Conservation (phyloP, 2,888 invertebrate genomes). For the Dryomyza anilis region DNA sequence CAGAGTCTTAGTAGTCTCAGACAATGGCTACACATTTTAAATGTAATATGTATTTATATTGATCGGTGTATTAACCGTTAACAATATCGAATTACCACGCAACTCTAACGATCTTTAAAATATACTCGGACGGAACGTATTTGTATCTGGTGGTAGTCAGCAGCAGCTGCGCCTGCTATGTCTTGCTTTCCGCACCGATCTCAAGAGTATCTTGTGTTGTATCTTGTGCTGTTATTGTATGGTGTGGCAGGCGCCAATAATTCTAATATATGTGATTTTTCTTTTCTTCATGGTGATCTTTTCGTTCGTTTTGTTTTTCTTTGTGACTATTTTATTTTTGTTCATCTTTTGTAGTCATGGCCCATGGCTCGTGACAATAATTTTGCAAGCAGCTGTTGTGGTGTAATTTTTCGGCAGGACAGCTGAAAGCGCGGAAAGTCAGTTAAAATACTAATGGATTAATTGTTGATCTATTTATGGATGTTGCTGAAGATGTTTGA, state of each 20-base stretch:
- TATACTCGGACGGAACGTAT: no score
- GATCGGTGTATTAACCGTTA: conserved; percentile 8
- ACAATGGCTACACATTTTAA: background rate
- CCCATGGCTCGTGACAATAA: conserved; percentile 35
- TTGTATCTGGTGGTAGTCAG: no score
- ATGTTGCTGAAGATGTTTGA: no score
- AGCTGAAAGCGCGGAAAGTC: no score
- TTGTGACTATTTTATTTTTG: conserved; percentile 43
- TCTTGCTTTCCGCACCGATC: background rate
- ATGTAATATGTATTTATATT: background rate
- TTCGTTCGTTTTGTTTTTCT: conserved; percentile 40
- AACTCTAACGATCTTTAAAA: conserved; percentile 10
- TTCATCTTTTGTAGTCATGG: conserved; percentile 32
- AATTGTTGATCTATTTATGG: no score
- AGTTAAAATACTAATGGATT: no score
- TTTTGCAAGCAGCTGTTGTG: conserved; percentile 37
- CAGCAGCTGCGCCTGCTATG: conserved; percentile 8
- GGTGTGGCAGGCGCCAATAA: conserved; percentile 54
- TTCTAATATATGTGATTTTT: conserved; percentile 50
- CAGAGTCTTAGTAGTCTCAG: no score
- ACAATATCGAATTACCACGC: conserved; percentile 16
- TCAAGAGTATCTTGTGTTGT: conserved; percentile 30
- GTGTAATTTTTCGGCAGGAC: background rate
- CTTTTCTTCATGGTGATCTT: no score
- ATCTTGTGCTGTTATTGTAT: conserved; percentile 32